phyloP scores from a whole-genome alignment of 2,113 vertebrate species.

The Fulmarus glacialis region DNA sequence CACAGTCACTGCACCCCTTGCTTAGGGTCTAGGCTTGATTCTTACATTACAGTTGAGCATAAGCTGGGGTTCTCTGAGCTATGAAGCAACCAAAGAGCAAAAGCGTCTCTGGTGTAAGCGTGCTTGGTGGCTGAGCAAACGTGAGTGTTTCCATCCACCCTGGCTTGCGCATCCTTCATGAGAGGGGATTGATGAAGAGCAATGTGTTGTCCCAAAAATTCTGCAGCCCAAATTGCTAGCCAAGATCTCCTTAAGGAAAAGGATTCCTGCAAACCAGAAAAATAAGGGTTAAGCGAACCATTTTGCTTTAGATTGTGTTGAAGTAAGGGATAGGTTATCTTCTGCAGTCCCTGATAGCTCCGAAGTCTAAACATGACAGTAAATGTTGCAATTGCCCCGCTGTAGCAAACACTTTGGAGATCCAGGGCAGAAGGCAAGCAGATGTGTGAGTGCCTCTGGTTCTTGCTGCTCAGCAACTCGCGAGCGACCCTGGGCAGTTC shows the following conservation, averaged over 20 bases:
- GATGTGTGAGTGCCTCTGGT: not conserved
- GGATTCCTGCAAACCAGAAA: not conserved
- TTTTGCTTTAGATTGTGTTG: not conserved
- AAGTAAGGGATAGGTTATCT: constrained; percentile 12
- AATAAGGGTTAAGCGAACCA: not conserved
- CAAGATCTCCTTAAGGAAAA: not conserved
- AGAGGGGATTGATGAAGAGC: not conserved
- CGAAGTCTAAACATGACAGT: not conserved
- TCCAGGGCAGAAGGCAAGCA: not conserved
- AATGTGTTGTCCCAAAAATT: not conserved
- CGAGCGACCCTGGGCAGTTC: not conserved
- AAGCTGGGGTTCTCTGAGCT: accelerated
- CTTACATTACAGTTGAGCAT: not conserved
- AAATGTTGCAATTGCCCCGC: not conserved
- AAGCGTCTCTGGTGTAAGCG: not conserved
- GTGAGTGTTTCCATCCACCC: not conserved
- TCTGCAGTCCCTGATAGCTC: not conserved
- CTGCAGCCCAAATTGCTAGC: not conserved
- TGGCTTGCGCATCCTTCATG: not conserved
- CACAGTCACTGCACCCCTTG: accelerated
- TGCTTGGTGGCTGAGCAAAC: not conserved
- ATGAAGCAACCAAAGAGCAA: accelerated
- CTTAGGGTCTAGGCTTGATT: not conserved
- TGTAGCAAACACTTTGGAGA: not conserved
- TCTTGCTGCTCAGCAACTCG: not conserved